Base-by-base conservation (phyloP, 2,888 invertebrate species). In the Tillus elongatus region DNA sequence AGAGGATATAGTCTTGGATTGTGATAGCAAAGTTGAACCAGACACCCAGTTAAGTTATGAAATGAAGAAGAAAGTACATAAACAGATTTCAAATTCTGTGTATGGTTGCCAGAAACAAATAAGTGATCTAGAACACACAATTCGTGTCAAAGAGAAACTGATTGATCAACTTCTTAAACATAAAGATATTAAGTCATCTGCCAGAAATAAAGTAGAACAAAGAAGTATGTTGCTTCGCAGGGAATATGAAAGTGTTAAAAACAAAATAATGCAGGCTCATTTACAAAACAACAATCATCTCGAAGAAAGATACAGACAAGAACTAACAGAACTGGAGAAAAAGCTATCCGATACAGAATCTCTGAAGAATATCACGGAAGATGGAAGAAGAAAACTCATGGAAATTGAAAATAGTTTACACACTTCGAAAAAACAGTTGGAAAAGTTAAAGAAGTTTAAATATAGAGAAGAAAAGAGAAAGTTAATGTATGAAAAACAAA, bases 381-480 rank as follows among this genome's bases (percentile, higher is more conserved):
- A 79, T 48, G 75, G 74, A 50, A 69, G 58, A 9, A 65, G 78
- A 54, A 82, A 82, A 55, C 73, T 84, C 4, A 71, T 77, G 50
- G 80, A 83, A 53, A 69, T 84, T 44, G 81, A 85, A 57, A 76
- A 74, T 41, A 84, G 82, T 48, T 64, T 86, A 2, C 77, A 79
- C 53, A 74, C 77, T 4, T 84, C 83, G 0, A 81, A 79, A 53
- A 82, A 82, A 53, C 79, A 84, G 57, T 73, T 85, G 55, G 83
- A 84, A 34, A 80, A 81, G 54, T 65, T 85, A 32, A 79, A 79
- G 56, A 77, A 79, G 53, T 78, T 80, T 52, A 71, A 83, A 12
- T 78, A 78, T 47, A 79, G 80, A 52, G 83, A 86, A 49, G 81
- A 82, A 47, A 82, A 83, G 54, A 67, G 77, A 4, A 81, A 77